Conservation (phyloP, 1,140 invertebrate genomes). For the Drosophila ohnishii region DNA sequence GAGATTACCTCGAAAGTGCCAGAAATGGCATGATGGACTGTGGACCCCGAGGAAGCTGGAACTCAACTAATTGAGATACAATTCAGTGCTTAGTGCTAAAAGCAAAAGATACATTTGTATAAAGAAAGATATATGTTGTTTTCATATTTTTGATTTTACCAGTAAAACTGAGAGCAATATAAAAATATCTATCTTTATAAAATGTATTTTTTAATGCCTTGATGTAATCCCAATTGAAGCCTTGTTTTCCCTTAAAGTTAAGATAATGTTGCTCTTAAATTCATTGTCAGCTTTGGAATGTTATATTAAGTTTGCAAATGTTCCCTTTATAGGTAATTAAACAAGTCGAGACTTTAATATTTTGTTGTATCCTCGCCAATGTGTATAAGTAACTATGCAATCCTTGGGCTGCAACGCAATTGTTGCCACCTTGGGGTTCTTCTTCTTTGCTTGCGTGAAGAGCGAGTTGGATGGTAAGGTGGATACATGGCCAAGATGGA, state of each 20-base stretch:
- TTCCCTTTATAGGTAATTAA: slow-evolving; percentile 10
- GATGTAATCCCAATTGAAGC: too few species aligned
- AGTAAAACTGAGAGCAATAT: too few species aligned
- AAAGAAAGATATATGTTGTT: neutral
- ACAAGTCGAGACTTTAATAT: neutral
- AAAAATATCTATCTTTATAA: too few species aligned
- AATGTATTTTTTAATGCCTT: too few species aligned
- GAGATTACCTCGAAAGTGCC: slow-evolving; percentile 31
- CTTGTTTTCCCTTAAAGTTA: too few species aligned
- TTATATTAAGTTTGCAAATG: too few species aligned
- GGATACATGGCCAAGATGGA: slow-evolving; percentile 28
- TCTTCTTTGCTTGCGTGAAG: slow-evolving; percentile 31
- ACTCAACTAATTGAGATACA: slow-evolving; percentile 8
- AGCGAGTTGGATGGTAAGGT: slow-evolving; percentile 35
- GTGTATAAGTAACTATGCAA: slow-evolving; percentile 25
- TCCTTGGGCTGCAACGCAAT: slow-evolving; percentile 59
- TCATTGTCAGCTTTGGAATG: too few species aligned
- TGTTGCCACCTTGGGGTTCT: slow-evolving; percentile 67
- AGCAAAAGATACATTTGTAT: too few species aligned
- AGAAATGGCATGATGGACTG: slow-evolving; percentile 14
- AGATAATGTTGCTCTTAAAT: too few species aligned
- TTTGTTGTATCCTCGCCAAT: neutral
- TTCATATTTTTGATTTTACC: neutral
- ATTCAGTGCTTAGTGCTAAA: neutral
- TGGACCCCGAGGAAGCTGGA: neutral